A percentile compares a stretch with the other conserved stretches of the same genome.
These are phyloP conservation scores for Drosophila phalerata DNA, from an alignment of 2,888 invertebrate genomes.

Conservation along the genomic window DNA sequence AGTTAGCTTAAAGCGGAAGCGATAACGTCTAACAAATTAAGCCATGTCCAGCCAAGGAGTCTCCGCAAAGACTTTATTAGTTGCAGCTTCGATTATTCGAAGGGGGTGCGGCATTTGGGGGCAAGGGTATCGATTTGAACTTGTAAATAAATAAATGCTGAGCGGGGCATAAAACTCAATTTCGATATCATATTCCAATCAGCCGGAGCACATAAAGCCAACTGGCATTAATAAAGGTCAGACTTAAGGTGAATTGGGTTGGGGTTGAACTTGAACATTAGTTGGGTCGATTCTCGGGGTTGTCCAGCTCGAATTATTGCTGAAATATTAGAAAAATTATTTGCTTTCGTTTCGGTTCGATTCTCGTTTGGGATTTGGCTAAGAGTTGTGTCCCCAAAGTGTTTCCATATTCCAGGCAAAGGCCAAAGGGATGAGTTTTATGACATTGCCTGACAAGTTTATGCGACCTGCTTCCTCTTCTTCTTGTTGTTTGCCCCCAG, in stretches of 20 bases:
- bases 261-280: slow-evolving; percentile 4
- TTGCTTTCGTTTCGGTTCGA: slow-evolving; percentile 13
- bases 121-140: slow-evolving; percentile 27
- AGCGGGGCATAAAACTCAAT: slow-evolving; percentile 65
- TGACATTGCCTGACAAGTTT: slow-evolving; percentile 77
- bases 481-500: slow-evolving; percentile 58
- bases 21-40: slow-evolving; percentile 82
- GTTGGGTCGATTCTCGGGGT: slow-evolving; percentile 4
- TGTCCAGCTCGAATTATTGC: slow-evolving; percentile 26
- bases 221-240: slow-evolving; percentile 72
- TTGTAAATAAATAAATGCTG: slow-evolving; percentile 66
- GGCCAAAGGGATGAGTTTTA: slow-evolving; percentile 48
- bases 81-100: not conserved
- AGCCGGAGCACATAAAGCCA: slow-evolving; percentile 84
- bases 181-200: slow-evolving; percentile 85
- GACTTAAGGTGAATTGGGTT: slow-evolving; percentile 21
- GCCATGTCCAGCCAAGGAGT: slow-evolving; percentile 60
- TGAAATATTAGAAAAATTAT: slow-evolving; percentile 34
- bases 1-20: slow-evolving; percentile 68
- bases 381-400: slow-evolving; percentile 32
- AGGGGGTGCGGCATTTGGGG: not conserved
- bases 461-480: slow-evolving; percentile 58
- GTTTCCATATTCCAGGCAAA: slow-evolving; percentile 41
- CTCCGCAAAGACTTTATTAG: slow-evolving; percentile 69
- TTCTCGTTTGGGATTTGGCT: slow-evolving; percentile 39